phyloP scores from a whole-genome alignment of 2,797 vertebrate genomes.

The Crocodylus rhombifer region DNA sequence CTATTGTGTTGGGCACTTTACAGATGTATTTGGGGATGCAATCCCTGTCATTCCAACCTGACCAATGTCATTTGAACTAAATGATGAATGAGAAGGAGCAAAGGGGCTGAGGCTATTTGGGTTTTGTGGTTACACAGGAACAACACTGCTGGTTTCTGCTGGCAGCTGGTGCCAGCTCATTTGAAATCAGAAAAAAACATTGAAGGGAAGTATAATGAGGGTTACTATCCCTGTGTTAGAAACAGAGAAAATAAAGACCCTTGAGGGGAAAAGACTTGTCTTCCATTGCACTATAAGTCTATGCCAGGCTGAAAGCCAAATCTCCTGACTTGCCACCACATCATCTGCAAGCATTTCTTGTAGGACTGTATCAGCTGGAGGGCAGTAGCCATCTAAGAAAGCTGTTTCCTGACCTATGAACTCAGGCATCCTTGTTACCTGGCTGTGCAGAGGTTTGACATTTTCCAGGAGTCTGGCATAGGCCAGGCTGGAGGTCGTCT shows the following conservation, averaged over 20 bases:
- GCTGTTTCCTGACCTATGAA: not conserved
- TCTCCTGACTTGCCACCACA: not conserved
- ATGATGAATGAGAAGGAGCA: not conserved
- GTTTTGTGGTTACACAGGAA: not conserved
- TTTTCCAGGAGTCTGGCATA: not conserved
- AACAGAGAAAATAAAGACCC: not conserved
- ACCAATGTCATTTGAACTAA: not conserved
- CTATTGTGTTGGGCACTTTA: not conserved
- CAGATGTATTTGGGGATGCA: not conserved
- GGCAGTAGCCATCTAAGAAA: not conserved
- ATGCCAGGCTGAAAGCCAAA: no score
- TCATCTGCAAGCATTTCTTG: not conserved
- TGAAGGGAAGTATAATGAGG: not conserved
- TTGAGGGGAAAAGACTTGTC: not conserved
- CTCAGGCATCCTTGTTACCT: not conserved
- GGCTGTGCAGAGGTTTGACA: not conserved
- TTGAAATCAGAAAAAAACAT: not conserved
- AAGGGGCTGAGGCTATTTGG: not conserved
- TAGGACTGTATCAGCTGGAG: not conserved
- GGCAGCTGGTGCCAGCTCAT: not conserved
- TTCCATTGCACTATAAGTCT: not conserved
- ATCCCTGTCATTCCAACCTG: not conserved
- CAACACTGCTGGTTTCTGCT: no score
- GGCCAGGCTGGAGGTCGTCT: not conserved
- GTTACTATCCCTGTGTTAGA: not conserved